These are phyloP conservation scores for Gallinago solitaria DNA, from an alignment of 2,797 vertebrate genomes.

Conservation along the genomic window DNA sequence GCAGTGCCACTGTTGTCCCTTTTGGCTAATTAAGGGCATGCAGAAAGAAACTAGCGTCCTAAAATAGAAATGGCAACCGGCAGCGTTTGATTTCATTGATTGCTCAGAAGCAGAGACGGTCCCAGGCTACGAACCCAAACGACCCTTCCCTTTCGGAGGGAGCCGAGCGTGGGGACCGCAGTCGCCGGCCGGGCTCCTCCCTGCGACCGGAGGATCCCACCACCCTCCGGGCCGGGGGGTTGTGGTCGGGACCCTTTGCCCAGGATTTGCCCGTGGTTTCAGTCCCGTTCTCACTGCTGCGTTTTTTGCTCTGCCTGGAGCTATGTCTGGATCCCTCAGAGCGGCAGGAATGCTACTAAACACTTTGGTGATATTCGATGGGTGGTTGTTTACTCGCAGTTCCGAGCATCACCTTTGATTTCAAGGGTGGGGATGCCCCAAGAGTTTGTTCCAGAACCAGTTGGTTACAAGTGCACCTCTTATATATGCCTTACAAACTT, in stretches of 20 bases:
- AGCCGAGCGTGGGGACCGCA: accelerated
- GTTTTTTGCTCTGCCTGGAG: slow-evolving; percentile 16
- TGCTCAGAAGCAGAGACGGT: slow-evolving; percentile 20
- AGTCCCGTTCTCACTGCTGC: neutral
- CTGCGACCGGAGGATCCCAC: neutral
- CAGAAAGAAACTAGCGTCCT: slow-evolving; percentile 13
- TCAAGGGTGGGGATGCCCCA: slow-evolving; percentile 65
- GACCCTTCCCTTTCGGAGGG: neutral
- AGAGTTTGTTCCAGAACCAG: slow-evolving; percentile 87
- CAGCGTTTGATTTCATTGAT: slow-evolving; percentile 49
- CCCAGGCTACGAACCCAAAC: neutral
- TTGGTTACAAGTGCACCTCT: slow-evolving; percentile 95
- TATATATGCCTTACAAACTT: slow-evolving; percentile 98
- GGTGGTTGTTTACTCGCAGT: slow-evolving; percentile 54
- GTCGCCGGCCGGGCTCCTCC: accelerated
- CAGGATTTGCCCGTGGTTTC: neutral
- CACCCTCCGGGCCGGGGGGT: neutral
- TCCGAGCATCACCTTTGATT: slow-evolving; percentile 70
- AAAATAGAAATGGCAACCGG: slow-evolving; percentile 42
- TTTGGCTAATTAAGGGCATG: slow-evolving; percentile 25
- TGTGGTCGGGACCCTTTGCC: neutral
- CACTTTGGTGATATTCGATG: slow-evolving; percentile 43
- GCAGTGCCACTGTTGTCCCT: slow-evolving; percentile 39
- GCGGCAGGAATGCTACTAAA: slow-evolving; percentile 48
- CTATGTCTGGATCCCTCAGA: slow-evolving; percentile 55